Percentiles rank a stretch among this genome's conserved stretches.
These are phyloP conservation scores for Tuta absoluta DNA, from an alignment of 2,888 invertebrate species.

Conservation along the genomic window DNA sequence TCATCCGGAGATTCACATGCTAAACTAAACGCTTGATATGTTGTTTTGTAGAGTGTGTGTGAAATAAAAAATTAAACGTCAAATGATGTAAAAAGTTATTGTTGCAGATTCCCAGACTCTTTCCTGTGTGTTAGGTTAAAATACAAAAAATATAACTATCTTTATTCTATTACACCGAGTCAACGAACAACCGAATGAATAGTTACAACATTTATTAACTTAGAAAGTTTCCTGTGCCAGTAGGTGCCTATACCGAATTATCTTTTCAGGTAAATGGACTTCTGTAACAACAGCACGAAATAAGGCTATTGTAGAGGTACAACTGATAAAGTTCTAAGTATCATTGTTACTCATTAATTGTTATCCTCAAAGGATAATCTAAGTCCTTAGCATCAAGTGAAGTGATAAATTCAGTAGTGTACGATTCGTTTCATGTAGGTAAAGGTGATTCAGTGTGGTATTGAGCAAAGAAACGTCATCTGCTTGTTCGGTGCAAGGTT, in stretches of 20 bases:
- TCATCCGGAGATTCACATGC: no score
- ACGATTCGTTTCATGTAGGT: not conserved
- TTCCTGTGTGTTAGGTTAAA: no score
- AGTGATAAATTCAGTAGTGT: not conserved
- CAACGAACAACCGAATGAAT: no score
- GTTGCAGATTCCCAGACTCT: no score
- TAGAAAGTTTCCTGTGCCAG: no score
- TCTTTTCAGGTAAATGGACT: constrained; percentile 5
- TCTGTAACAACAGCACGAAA: constrained; percentile 2
- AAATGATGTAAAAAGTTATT: no score
- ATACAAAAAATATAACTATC: no score
- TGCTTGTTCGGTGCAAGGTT: not conserved
- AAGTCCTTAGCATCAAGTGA: not conserved
- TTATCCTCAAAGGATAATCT: constrained; percentile 5
- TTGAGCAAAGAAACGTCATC: not conserved
- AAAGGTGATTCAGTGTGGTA: not conserved
- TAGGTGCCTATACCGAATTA: not conserved
- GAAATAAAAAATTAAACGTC: no score
- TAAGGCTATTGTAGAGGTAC: not conserved
- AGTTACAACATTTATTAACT: no score
- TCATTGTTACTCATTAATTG: not conserved
- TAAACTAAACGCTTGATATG: no score
- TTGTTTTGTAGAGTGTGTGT: no score
- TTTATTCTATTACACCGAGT: no score
- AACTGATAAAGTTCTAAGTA: not conserved